Conservation (phyloP, 2,888 invertebrate genomes). For the Danaus chrysippus region DNA sequence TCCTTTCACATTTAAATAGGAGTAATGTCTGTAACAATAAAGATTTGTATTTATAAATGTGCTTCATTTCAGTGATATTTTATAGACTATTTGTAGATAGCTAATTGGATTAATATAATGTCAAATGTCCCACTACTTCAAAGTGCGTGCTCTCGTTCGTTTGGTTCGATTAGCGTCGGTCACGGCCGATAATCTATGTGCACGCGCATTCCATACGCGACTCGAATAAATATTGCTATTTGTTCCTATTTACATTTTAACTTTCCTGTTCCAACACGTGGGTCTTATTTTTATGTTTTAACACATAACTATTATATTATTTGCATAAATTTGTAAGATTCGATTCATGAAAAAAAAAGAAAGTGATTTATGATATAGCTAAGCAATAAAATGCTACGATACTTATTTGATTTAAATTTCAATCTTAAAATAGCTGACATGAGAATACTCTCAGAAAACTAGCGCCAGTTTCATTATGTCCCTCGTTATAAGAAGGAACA, state of each 20-base stretch:
- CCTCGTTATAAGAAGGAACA: neutral
- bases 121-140: slow-evolving; percentile 3
- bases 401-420: no score
- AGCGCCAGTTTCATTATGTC: no score
- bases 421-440: no score
- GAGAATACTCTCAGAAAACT: no score
- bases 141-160: slow-evolving; percentile 22
- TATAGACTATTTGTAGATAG: neutral
- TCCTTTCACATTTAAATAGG: slow-evolving; percentile 4
- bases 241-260: slow-evolving; percentile 31
- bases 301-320: no score
- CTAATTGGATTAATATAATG: neutral
- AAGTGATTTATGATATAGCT: no score
- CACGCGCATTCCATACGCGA: slow-evolving; percentile 29
- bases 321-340: no score
- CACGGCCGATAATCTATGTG: slow-evolving; percentile 27
- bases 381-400: no score
- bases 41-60: neutral
- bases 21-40: neutral
- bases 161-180: slow-evolving; percentile 20
- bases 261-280: slow-evolving; percentile 33
- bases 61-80: neutral
- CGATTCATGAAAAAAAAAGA: no score
- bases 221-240: slow-evolving; percentile 29
- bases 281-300: slow-evolving; percentile 6